phyloP scores from a whole-genome alignment of 2,888 invertebrate species.

The Heterodera filipjevi region DNA sequence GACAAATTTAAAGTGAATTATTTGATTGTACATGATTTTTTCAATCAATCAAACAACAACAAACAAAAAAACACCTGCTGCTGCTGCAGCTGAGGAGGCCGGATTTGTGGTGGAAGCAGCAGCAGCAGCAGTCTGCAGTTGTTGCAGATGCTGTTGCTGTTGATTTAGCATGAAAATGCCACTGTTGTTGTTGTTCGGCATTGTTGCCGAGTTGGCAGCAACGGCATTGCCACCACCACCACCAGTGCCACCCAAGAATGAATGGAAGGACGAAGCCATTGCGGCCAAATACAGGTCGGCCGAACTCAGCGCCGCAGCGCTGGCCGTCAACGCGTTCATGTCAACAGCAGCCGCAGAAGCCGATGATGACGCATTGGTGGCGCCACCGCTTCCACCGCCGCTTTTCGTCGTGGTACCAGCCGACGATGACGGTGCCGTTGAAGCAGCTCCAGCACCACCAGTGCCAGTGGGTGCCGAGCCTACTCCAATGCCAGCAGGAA shows the following conservation, averaged over 20 bases:
- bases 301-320: background rate
- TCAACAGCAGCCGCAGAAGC: background rate
- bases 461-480: background rate
- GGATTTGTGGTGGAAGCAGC: no score
- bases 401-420: background rate
- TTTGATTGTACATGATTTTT: no score
- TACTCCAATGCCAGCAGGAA: no score
- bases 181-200: constrained; percentile 4
- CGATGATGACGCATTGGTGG: no score
- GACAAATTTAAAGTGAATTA: no score
- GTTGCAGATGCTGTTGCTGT: background rate
- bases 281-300: constrained; percentile 1
- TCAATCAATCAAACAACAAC: no score
- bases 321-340: background rate
- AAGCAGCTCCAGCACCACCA: background rate
- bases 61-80: no score
- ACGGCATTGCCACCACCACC: background rate
- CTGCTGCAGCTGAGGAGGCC: no score
- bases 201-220: background rate
- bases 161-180: background rate
- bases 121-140: no score
- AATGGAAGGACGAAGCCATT: constrained; percentile 1
- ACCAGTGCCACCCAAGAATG: background rate
- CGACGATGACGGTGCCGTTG: background rate
- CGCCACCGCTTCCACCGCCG: no score